phyloP scores from a whole-genome alignment of 2,113 vertebrate species.

The Lepisosteus osseus region DNA sequence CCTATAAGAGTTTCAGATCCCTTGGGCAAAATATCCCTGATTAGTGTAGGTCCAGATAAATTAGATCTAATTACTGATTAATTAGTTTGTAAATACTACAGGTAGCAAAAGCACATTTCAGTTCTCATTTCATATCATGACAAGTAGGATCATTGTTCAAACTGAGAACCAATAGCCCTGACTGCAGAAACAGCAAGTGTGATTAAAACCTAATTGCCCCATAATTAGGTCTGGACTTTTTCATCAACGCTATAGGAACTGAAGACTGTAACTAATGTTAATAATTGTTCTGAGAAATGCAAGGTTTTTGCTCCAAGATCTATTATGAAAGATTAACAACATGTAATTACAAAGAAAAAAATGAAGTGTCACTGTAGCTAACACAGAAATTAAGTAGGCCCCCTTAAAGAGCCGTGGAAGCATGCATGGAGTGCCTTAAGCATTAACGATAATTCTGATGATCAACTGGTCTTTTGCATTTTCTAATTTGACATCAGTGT shows the following conservation, averaged over 20 bases:
- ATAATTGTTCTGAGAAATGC: conserved; percentile 51
- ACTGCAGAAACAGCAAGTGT: conserved; percentile 29
- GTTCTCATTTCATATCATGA: neutral
- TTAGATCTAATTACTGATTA: conserved; percentile 30
- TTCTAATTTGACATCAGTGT: too few species aligned
- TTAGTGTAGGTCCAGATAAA: conserved; percentile 30
- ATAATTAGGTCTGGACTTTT: conserved; percentile 55
- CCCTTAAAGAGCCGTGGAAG: conserved; percentile 25
- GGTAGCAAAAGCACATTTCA: conserved; percentile 20
- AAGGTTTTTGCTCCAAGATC: conserved; percentile 41
- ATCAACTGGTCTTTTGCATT: too few species aligned
- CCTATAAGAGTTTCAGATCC: conserved; percentile 19
- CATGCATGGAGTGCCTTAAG: too few species aligned
- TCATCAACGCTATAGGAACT: conserved; percentile 50
- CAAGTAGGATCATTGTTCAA: conserved; percentile 7
- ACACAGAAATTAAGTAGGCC: conserved; percentile 59
- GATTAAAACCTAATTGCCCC: conserved; percentile 52
- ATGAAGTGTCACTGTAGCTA: conserved; percentile 54
- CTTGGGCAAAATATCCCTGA: conserved; percentile 26
- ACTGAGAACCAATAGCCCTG: conserved; percentile 21
- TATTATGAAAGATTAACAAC: conserved; percentile 64
- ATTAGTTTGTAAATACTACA: conserved; percentile 35
- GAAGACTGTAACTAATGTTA: conserved; percentile 48
- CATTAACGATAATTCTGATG: too few species aligned
- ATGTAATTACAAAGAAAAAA: conserved; percentile 59